Conservation (phyloP, 2,113 vertebrate species). For the Tenrec ecaudatus region DNA sequence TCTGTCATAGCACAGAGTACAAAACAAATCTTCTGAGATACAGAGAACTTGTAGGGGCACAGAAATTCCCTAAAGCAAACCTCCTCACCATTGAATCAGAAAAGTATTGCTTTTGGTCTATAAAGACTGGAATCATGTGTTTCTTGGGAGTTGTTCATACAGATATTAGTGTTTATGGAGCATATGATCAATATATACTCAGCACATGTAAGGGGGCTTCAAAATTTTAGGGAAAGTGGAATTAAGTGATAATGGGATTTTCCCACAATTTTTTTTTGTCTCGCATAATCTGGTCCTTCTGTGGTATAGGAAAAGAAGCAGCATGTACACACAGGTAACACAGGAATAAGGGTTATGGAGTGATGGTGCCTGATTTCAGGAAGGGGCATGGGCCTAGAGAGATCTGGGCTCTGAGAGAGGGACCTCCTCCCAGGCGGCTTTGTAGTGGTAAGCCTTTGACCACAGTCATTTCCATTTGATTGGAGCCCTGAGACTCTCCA, state of each 20-base stretch:
- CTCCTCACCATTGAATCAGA: background rate
- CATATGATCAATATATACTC: background rate
- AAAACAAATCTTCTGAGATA: background rate
- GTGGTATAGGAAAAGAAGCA: background rate
- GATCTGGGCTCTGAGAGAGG: background rate
- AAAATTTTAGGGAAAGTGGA: too few relatives aligned
- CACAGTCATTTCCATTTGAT: background rate
- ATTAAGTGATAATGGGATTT: too few relatives aligned
- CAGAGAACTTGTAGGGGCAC: background rate
- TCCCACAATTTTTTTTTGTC: too few relatives aligned
- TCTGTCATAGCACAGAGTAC: background rate
- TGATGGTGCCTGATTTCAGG: background rate
- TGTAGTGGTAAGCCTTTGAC: background rate
- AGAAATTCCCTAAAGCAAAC: background rate
- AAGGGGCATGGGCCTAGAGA: background rate
- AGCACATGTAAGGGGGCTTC: too few relatives aligned
- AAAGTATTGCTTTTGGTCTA: background rate
- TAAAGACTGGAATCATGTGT: background rate
- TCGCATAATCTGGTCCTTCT: accelerated
- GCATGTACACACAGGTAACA: background rate
- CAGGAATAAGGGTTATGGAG: background rate
- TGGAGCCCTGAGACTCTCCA: too few relatives aligned
- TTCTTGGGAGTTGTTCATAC: background rate
- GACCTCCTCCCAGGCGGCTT: background rate
- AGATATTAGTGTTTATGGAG: background rate